Conservation (phyloP, 2,797 vertebrate genomes). For the Antrozous pallidus region DNA sequence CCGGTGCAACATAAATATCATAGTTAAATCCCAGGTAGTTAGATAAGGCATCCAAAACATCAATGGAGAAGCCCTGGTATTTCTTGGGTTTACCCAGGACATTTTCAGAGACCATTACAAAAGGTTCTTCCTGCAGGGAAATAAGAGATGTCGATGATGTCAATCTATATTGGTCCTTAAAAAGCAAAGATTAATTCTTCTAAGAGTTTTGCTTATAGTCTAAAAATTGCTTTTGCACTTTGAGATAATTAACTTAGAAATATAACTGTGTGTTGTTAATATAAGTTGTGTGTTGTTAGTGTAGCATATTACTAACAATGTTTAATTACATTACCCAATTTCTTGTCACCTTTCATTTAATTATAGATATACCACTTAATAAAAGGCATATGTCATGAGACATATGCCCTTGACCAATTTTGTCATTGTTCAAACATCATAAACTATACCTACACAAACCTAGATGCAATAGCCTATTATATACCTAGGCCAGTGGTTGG, state of each 20-base stretch:
- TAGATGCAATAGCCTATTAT: background rate
- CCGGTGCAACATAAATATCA: conserved; percentile 96
- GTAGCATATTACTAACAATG: background rate
- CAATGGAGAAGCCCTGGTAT: conserved; percentile 97
- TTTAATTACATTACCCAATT: background rate
- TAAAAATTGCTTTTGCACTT: conserved; percentile 15
- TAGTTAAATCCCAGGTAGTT: conserved; percentile 98
- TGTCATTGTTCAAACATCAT: background rate
- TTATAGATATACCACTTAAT: background rate
- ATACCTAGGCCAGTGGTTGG: background rate
- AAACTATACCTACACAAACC: background rate
- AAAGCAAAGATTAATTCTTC: conserved; percentile 28
- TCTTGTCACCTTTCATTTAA: background rate
- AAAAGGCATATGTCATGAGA: background rate
- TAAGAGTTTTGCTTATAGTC: background rate
- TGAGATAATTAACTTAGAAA: conserved; percentile 9
- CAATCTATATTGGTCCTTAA: background rate
- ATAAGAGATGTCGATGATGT: conserved; percentile 47
- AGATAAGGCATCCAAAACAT: conserved; percentile 95
- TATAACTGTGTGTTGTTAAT: background rate
- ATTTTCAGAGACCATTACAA: conserved; percentile 99
- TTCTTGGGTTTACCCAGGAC: conserved; percentile 98
- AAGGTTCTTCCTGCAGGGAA: conserved; percentile 93
- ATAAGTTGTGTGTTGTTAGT: background rate
- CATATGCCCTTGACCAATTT: background rate